Percentiles rank a stretch among this genome's conserved stretches.
phyloP scores from a whole-genome alignment of 2,888 invertebrate genomes.

The Nephrotoma guestfalica region DNA sequence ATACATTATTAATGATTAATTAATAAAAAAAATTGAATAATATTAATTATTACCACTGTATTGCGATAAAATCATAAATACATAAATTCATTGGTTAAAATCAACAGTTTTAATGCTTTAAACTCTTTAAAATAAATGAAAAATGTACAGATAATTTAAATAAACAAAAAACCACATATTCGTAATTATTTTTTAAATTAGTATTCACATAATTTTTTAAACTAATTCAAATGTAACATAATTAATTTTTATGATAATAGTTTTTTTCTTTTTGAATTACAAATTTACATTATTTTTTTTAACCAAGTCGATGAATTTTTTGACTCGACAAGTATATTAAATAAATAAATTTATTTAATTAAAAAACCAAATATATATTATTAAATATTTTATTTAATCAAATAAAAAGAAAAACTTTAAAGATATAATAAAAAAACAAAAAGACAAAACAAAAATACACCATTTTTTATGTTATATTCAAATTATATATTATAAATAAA shows the following conservation, averaged over 20 bases:
- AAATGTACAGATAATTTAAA: background rate
- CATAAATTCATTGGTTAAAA: background rate
- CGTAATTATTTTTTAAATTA: background rate
- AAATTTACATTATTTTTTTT: background rate
- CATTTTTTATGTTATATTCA: slow-evolving; percentile 16
- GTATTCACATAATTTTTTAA: background rate
- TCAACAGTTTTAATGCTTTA: background rate
- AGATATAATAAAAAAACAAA: slow-evolving; percentile 5
- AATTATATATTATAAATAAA: slow-evolving; percentile 30
- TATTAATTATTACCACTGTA: background rate
- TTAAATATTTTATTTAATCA: slow-evolving; percentile 1
- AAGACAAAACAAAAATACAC: background rate
- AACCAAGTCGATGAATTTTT: background rate
- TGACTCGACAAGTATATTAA: slow-evolving; percentile 34
- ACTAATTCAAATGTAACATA: background rate
- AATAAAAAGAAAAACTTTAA: slow-evolving; percentile 10
- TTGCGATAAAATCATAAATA: background rate
- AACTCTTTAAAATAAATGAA: background rate
- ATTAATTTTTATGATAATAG: background rate
- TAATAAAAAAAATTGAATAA: background rate
- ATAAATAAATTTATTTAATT: slow-evolving; percentile 7
- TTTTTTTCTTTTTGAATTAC: background rate
- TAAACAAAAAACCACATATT: background rate
- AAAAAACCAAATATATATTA: slow-evolving; percentile 7
- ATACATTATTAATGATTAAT: background rate